Base-by-base conservation (phyloP, 2,888 invertebrate genomes). In the Drosophila macrospina region DNA sequence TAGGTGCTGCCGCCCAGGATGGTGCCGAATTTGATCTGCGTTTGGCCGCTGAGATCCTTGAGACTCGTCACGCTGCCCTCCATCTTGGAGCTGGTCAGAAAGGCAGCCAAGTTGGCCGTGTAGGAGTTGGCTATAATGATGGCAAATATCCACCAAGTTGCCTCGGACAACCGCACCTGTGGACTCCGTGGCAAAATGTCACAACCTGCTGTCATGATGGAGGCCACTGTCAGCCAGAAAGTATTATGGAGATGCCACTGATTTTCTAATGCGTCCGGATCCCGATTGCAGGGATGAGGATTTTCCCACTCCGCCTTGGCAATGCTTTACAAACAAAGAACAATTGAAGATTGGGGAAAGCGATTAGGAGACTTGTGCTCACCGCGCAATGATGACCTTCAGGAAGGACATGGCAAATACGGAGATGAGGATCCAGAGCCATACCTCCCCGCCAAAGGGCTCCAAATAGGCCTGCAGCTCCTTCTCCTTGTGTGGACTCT, bases 41-140 rank as follows among this genome's bases (percentile, higher is more conserved):
- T 97, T 92, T 99, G 99, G 86, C 95, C 95, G 4, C 97, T 97
- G 59, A 99, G 94, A 92, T 98, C 98, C 89, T 98, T 98, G 0
- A 97, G 97, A 86, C 95, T 95, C 89, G 96, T 95, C 66, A 99
- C 98, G 2, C 97, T 96, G 37, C 96, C 95, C 59, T 96, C 97
- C 96, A 98, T 96, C 68, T 97, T 94, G 60, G 97, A 96, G 80
- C 96, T 96, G 2, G 98, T 98, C 6, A 98, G 93, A 90, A 98
- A 98, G 37, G 98, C 98, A 28, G 98, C 98, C 85, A 98, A 93
- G 91, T 98, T 98, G 32, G 98, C 98, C 0, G 98, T 98, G 91
- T 98, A 98, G 3, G 96, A 96, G 37, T 96, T 95, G 78, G 96
- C 95, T 93, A 97, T 95, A 87, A 96, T 96, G 36, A 96, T 93